Percentiles rank a stretch among this genome's conserved stretches.
Conservation (phyloP, 2,797 vertebrate genomes). For the Morelia viridis region DNA sequence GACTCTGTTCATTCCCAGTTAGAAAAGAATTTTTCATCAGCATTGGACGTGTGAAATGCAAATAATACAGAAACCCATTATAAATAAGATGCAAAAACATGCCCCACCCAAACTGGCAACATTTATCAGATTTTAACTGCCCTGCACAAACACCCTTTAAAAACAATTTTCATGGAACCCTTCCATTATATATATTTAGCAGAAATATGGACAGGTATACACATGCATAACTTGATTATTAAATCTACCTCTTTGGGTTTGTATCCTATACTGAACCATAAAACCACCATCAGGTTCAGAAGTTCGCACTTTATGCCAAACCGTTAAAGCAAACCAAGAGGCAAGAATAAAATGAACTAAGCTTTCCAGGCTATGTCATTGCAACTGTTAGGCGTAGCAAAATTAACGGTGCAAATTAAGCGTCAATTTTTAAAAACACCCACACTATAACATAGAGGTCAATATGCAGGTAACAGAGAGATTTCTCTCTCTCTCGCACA, state of each 20-base stretch:
- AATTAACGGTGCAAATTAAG: neutral
- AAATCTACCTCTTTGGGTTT: neutral
- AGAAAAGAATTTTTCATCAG: neutral
- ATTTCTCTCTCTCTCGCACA: neutral
- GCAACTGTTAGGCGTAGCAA: neutral
- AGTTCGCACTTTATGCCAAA: neutral
- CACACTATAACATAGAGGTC: neutral
- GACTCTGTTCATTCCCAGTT: neutral
- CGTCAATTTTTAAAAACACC: neutral
- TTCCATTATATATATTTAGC: neutral
- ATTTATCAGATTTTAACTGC: neutral
- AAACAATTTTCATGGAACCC: neutral
- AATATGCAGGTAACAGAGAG: neutral
- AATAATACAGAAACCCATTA: neutral
- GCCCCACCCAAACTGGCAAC: neutral
- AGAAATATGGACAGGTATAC: neutral
- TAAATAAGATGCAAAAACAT: neutral
- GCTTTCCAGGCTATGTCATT: neutral
- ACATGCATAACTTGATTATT: neutral
- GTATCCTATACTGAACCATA: neutral
- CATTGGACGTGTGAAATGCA: neutral
- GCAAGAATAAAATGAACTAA: neutral
- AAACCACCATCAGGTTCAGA: neutral
- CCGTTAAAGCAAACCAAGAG: neutral
- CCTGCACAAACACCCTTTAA: neutral